Conservation (phyloP, 2,888 invertebrate species). For the Chirona hameri region DNA sequence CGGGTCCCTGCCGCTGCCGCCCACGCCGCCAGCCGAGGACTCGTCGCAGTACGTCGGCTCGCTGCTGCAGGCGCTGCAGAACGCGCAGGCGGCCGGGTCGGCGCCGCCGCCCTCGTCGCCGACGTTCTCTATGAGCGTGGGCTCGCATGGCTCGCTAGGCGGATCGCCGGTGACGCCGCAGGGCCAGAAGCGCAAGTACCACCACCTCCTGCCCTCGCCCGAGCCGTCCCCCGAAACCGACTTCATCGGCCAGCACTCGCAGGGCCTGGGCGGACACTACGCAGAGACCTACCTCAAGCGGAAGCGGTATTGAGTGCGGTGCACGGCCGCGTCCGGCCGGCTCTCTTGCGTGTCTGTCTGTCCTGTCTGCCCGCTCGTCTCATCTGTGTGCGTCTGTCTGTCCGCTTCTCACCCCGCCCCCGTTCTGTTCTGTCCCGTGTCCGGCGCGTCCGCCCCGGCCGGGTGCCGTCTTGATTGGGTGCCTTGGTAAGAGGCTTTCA, state of each 20-base stretch:
- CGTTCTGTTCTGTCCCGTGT: not conserved
- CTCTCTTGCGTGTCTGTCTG: not conserved
- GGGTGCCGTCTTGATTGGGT: not conserved
- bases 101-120: slow-evolving; percentile 40
- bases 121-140: slow-evolving; percentile 40
- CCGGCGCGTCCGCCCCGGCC: not conserved
- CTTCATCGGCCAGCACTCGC: slow-evolving; percentile 54
- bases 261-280: slow-evolving; percentile 55
- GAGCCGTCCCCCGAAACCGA: slow-evolving; percentile 53
- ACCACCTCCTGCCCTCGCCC: slow-evolving; percentile 51
- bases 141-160: slow-evolving; percentile 34
- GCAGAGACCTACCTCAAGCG: slow-evolving; percentile 52
- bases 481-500: slow-evolving; percentile 9
- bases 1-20: slow-evolving; percentile 38
- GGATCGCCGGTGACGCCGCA: slow-evolving; percentile 42
- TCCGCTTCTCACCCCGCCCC: not conserved
- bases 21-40: slow-evolving; percentile 36
- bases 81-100: slow-evolving; percentile 40
- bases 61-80: slow-evolving; percentile 35
- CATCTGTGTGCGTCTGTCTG: not conserved
- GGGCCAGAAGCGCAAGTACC: slow-evolving; percentile 48
- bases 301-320: slow-evolving; percentile 45
- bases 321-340: no score
- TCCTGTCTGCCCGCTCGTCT: not conserved
- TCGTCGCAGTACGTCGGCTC: slow-evolving; percentile 37